Conservation (phyloP, 2,888 invertebrate species). For the Drosophila limbata region DNA sequence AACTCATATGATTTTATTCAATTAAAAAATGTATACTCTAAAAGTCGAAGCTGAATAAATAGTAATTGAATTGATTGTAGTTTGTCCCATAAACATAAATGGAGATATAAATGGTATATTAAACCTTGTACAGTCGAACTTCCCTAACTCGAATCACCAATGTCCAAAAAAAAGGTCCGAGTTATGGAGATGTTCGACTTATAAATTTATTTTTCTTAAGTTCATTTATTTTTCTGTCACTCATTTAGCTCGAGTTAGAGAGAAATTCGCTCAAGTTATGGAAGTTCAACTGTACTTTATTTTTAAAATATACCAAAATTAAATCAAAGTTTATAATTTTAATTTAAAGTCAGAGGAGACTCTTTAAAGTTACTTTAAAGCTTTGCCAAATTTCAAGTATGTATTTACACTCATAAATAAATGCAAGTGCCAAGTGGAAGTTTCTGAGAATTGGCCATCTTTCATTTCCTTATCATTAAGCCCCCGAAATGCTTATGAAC, state of each 20-base stretch:
- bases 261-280: too few species aligned
- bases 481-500: slow-evolving; percentile 43
- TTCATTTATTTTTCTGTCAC: too few species aligned
- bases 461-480: slow-evolving; percentile 56
- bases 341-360: neutral
- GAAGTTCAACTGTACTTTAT: too few species aligned
- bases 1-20: neutral
- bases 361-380: neutral
- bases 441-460: slow-evolving; percentile 29
- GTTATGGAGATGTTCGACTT: too few species aligned
- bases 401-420: slow-evolving; percentile 5
- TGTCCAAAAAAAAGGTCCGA: too few species aligned
- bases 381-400: neutral
- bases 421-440: slow-evolving; percentile 1
- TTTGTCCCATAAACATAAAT: too few species aligned
- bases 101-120: too few species aligned
- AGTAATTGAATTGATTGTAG: too few species aligned
- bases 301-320: neutral
- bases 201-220: too few species aligned
- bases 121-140: too few species aligned
- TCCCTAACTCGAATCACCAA: too few species aligned
- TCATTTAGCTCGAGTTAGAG: too few species aligned
- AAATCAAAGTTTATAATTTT: neutral
- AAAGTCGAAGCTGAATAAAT: neutral
- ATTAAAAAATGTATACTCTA: neutral